Evolutionary conservation across 2,797 vertebrate genomes (phyloP), one percentile per base, ranked within the genome.

Genomic region (Sebastes matsubarae): DNA sequence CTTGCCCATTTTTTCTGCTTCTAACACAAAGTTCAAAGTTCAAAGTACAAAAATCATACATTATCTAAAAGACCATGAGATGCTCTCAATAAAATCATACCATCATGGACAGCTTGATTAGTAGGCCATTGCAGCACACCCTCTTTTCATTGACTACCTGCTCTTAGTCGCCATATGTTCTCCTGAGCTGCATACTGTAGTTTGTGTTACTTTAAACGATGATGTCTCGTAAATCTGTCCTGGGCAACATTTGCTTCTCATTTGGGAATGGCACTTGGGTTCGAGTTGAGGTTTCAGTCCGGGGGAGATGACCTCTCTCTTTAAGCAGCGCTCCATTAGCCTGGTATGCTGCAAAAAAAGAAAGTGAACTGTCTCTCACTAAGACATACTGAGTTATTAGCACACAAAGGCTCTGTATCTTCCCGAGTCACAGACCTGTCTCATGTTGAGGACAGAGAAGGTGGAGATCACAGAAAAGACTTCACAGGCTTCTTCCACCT

Each of bases 231-330:
- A 88, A 92, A 90, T 88, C 77, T 87, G 72, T 78, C 77, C n/a
- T 11, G 24, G 22, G 71, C 69, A 87, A 89, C 91, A 91, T 93
- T 92, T 92, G 89, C 68, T 89, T 86, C 80, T 90, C 46, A 75
- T 92, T 87, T 91, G 32, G 30, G 69, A 86, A 36, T 42, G 6
- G 70, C 13, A 11, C 77, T 79, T 59, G 16, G 57, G 52, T 88
- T 89, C 18, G 55, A 72, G n/a, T 76, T 12, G 20, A 75, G 71
- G 73, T 72, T 87, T 85, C 68, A 8, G 54, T 77, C 42, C 6
- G 2, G 16, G 69, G 69, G 16, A 58, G 78, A 77, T 66, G 70
- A 87, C 68, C 77, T 87, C 52, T 66, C n/a, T 65, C 27, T 63
- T 73, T 65, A 70, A 82, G 69, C 71, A 61, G 55, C 0, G 8